Base-by-base conservation (phyloP, 1,140 invertebrate genomes). In the Sitophilus oryzae region DNA sequence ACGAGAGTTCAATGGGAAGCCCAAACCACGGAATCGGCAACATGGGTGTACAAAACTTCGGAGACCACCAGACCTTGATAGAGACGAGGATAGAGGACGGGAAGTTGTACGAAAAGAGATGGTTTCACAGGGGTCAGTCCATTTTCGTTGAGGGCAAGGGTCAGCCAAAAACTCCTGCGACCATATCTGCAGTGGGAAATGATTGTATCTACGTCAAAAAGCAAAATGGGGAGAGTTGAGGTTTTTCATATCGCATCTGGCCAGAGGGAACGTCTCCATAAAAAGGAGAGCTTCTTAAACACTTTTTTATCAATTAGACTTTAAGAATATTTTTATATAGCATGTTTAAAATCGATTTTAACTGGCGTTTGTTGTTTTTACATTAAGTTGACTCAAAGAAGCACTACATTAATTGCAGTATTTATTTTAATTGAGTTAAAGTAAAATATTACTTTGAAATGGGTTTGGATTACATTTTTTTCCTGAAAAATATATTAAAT, bases 81-180 rank as follows among this genome's bases (percentile, higher is more conserved):
- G 91, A 94, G 65, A 89, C 88, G 11, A 82, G 85, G 63, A 93
- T 96, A 64, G 93, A 96, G 75, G 92, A 96, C 77, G 93, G 93
- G 46, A 93, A 95, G 77, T 74, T 97, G 40, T 78, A n/a, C n/a
- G n/a, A n/a, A n/a, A n/a, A n/a, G 42, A 19, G 20, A 2, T 16
- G 10, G 14, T 1, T 10, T 44, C 16, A 44, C 22, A 43, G 16
- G 22, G 45, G 11, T n/a, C n/a, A n/a, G n/a, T n/a, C n/a, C n/a
- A 18, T 84, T 96, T 23, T 92, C 73, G 84, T 96, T 3, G 54
- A 91, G 94, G 55, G 57, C 21, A 86, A 88, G 61, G 91, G 94
- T 65, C 75, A 85, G 56, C 77, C 82, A 0, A 84, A 88, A 65
- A 90, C 91, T 67, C 82, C 86, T 52, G 92, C 86, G 2, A 85